These are phyloP conservation scores for Harlomillsia oculata DNA, from an alignment of 1,140 invertebrate species.

Conservation along the genomic window DNA sequence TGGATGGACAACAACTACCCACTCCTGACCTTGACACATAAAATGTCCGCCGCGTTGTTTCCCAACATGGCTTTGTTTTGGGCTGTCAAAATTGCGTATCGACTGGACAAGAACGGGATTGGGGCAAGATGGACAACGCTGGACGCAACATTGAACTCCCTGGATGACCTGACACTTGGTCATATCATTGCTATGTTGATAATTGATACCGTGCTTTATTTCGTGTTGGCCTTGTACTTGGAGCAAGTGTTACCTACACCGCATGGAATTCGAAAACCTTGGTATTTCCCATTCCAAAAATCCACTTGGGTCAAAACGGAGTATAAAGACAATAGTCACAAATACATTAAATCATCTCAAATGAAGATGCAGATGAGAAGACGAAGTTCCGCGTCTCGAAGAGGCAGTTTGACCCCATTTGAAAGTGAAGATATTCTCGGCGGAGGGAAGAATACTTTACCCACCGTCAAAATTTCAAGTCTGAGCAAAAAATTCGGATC, in stretches of 20 bases:
- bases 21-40: not conserved
- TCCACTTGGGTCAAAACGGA: too few relatives aligned
- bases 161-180: conserved; percentile 38
- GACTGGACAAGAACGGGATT: conserved; percentile 13
- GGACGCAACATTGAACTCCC: conserved; percentile 15
- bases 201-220: conserved; percentile 53
- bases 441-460: too few relatives aligned
- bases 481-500: conserved; percentile 11
- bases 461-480: conserved; percentile 7
- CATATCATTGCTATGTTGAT: conserved; percentile 47
- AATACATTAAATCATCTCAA: not conserved
- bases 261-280: conserved; percentile 42
- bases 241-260: conserved; percentile 35
- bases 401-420: conserved; percentile 14
- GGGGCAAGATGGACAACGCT: conserved; percentile 48
- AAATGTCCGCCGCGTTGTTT: conserved; percentile 11
- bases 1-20: conserved; percentile 8
- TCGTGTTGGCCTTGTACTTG: conserved; percentile 53
- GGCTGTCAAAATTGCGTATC: conserved; percentile 20
- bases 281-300: conserved; percentile 43
- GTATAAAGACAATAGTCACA: too few relatives aligned
- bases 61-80: conserved; percentile 26
- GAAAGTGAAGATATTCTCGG: not conserved
- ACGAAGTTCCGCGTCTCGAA: not conserved
- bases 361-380: conserved; percentile 1